phyloP scores from a whole-genome alignment of 2,113 vertebrate genomes.

The Thymallus thymallus region DNA sequence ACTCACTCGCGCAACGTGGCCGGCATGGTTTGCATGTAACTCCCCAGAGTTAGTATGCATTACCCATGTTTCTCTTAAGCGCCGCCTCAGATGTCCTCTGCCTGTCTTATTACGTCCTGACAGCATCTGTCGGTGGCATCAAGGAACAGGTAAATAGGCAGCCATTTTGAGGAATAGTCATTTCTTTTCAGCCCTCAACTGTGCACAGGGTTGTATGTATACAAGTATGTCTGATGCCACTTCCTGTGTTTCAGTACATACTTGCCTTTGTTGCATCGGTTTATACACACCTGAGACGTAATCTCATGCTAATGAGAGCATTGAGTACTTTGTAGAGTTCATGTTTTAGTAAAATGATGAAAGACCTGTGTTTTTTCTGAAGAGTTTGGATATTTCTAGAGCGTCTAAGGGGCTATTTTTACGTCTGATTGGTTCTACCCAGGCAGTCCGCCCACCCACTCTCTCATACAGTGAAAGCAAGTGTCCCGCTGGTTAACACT shows the following conservation, averaged over 20 bases:
- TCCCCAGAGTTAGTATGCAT: background rate
- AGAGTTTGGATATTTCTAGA: background rate
- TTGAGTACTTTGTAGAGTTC: too few species aligned
- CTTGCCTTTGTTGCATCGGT: too few species aligned
- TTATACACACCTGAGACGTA: too few species aligned
- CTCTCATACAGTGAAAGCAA: background rate
- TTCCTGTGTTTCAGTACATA: too few species aligned
- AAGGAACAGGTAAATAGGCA: background rate
- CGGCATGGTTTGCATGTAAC: background rate
- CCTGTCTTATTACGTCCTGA: background rate
- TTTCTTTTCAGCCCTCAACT: background rate
- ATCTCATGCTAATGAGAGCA: too few species aligned
- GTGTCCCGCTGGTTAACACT: background rate
- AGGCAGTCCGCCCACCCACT: conserved; percentile 7
- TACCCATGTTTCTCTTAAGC: too few species aligned
- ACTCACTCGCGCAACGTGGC: too few species aligned
- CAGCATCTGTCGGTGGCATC: background rate
- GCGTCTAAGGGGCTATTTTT: background rate
- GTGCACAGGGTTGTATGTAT: background rate
- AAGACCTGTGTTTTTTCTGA: background rate
- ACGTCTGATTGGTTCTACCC: background rate
- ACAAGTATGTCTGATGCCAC: too few species aligned
- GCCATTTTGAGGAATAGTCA: background rate
- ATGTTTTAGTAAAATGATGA: background rate
- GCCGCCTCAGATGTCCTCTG: too few species aligned